A percentile compares a stretch with the other conserved stretches of the same genome.
Evolutionary conservation across 2,888 invertebrate genomes (phyloP).

Genomic region (Pheosia gnoma): DNA sequence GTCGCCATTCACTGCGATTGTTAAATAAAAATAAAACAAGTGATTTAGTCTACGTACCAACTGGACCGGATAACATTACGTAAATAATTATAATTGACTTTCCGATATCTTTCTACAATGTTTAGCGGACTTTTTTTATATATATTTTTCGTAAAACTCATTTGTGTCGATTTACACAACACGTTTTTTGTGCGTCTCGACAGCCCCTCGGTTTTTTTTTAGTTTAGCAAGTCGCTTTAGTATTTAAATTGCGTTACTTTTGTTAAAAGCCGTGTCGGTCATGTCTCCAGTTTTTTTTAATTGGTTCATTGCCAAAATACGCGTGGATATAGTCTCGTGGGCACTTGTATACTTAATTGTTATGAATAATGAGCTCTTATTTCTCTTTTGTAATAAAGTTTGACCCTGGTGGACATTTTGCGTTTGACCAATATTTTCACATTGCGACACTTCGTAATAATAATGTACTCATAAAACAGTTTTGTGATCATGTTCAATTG

Average conservation of each 20-base stretch:
- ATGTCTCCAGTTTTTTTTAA: constrained; percentile 27
- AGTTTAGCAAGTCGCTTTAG: constrained; percentile 19
- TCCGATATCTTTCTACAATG: constrained; percentile 36
- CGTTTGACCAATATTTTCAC: constrained; percentile 16
- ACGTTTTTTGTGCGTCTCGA: constrained; percentile 28
- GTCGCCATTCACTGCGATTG: constrained; percentile 9
- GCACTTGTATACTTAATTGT: constrained; percentile 23
- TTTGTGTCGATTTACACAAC: constrained; percentile 46
- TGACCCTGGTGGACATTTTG: constrained; percentile 15
- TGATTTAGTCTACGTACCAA: constrained; percentile 31
- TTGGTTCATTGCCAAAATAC: constrained; percentile 44
- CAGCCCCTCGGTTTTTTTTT: constrained; percentile 23
- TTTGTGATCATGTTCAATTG: not conserved
- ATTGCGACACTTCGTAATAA: not conserved
- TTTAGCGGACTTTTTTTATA: constrained; percentile 22
- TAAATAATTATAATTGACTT: constrained; percentile 35
- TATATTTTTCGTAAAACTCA: constrained; percentile 36
- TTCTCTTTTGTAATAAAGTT: constrained; percentile 6
- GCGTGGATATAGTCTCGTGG: constrained; percentile 17
- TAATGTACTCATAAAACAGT: not conserved
- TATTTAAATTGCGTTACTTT: constrained; percentile 32
- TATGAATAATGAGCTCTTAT: constrained; percentile 29
- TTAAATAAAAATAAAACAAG: constrained; percentile 12
- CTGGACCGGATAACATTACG: constrained; percentile 30
- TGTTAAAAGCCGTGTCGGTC: constrained; percentile 27